Evolutionary conservation across 2,888 invertebrate genomes (phyloP).

Genomic region (Linhomoeus sp.): DNA sequence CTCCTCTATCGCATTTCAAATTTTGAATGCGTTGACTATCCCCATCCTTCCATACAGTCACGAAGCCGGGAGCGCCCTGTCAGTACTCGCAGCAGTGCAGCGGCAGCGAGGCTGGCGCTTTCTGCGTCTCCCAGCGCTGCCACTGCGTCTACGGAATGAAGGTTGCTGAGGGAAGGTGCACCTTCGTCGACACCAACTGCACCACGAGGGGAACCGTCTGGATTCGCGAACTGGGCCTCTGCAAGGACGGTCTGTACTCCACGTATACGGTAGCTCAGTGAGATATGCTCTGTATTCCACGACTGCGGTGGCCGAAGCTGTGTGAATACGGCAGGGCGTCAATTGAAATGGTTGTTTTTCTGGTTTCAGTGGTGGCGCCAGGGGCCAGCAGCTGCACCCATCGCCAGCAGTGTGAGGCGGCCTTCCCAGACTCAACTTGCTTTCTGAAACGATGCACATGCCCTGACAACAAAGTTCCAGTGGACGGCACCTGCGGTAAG

Average conservation of each 20-base stretch:
- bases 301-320: too few species aligned
- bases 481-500: slow-evolving; percentile 24
- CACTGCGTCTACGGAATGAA: slow-evolving; percentile 14
- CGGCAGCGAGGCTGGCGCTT: slow-evolving; percentile 22
- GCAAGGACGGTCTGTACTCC: slow-evolving; percentile 16
- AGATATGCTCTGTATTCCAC: too few species aligned
- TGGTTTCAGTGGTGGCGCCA: slow-evolving; percentile 1
- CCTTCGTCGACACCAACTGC: slow-evolving; percentile 23
- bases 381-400: slow-evolving; percentile 2
- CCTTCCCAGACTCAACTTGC: slow-evolving; percentile 16
- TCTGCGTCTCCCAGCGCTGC: slow-evolving; percentile 16
- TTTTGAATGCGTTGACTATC: too few species aligned
- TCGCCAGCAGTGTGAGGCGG: slow-evolving; percentile 19
- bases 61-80: slow-evolving; percentile 22
- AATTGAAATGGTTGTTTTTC: too few species aligned
- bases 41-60: slow-evolving; percentile 15
- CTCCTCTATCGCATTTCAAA: too few species aligned
- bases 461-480: slow-evolving; percentile 17
- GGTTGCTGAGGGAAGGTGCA: slow-evolving; percentile 16
- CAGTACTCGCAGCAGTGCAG: slow-evolving; percentile 27
- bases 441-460: slow-evolving; percentile 21
- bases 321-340: too few species aligned
- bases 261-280: too few species aligned
- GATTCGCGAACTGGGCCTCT: slow-evolving; percentile 24
- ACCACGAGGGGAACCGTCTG: slow-evolving; percentile 23